Conservation (phyloP, 2,888 invertebrate species). For the Pantelozetes paolii region DNA sequence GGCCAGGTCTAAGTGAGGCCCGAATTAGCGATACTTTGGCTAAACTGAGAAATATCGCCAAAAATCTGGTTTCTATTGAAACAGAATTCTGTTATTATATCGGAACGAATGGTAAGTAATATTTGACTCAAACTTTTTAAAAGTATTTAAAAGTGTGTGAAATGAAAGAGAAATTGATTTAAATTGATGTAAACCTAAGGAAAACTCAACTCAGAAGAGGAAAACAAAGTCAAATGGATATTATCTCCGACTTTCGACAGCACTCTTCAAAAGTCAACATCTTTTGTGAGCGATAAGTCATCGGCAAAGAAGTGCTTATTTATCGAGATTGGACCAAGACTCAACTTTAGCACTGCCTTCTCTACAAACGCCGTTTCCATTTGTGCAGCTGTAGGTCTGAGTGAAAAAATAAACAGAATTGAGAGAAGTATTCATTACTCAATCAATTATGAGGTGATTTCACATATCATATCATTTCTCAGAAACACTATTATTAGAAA, state of each 20-base stretch:
- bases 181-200: constrained; percentile 9
- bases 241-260: constrained; percentile 39
- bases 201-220: constrained; percentile 8
- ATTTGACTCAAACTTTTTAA: too few relatives aligned
- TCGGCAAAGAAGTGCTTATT: constrained; percentile 17
- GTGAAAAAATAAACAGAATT: constrained; percentile 66
- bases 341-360: constrained; percentile 91
- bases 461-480: constrained; percentile 16
- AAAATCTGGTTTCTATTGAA: constrained; percentile 22
- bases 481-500: neutral
- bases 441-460: constrained; percentile 47
- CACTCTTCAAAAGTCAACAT: constrained; percentile 5
- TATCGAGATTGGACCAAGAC: constrained; percentile 56
- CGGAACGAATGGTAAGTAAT: constrained; percentile 35
- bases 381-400: constrained; percentile 74
- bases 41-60: neutral
- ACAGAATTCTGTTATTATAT: constrained; percentile 41
- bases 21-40: constrained; percentile 16
- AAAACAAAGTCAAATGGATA: constrained; percentile 36
- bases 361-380: constrained; percentile 95
- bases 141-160: neutral
- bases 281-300: neutral
- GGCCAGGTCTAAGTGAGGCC: constrained; percentile 36
- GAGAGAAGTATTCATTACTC: constrained; percentile 77
- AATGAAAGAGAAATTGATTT: neutral